Conservation (phyloP, 2,797 vertebrate genomes). For the Molossus molossus region DNA sequence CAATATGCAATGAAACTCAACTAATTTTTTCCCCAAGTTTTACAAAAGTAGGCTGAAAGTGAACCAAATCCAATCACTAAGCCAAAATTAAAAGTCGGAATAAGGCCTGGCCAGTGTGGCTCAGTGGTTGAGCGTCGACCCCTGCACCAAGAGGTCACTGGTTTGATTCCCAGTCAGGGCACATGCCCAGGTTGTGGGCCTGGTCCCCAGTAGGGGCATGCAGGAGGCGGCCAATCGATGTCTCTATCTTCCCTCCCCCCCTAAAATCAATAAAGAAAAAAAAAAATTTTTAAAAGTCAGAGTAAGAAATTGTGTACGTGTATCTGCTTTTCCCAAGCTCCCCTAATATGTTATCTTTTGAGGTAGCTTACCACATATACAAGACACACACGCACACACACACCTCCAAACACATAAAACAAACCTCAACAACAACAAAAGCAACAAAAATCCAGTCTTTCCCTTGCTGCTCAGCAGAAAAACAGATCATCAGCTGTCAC, state of each 20-base stretch:
- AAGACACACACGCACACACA: neutral
- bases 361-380: neutral
- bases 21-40: neutral
- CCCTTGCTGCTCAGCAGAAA: neutral
- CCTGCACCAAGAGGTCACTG: too few species aligned
- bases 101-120: too few species aligned
- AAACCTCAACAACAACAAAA: conserved; percentile 8
- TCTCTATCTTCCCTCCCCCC: too few species aligned
- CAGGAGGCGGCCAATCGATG: too few species aligned
- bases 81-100: neutral
- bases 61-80: neutral
- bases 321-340: neutral
- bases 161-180: too few species aligned
- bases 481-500: conserved; percentile 29
- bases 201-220: too few species aligned
- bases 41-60: neutral
- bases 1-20: neutral
- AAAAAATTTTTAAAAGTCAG: neutral
- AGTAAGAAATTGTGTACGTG: neutral
- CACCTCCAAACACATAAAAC: neutral
- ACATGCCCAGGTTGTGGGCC: too few species aligned
- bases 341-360: conserved; percentile 19
- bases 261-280: too few species aligned
- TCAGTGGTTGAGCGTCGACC: too few species aligned
- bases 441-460: neutral